Evolutionary conservation across 1,140 invertebrate genomes (phyloP), one percentile per base, ranked within the genome.

Genomic region (Acyrthosiphon pisum): DNA sequence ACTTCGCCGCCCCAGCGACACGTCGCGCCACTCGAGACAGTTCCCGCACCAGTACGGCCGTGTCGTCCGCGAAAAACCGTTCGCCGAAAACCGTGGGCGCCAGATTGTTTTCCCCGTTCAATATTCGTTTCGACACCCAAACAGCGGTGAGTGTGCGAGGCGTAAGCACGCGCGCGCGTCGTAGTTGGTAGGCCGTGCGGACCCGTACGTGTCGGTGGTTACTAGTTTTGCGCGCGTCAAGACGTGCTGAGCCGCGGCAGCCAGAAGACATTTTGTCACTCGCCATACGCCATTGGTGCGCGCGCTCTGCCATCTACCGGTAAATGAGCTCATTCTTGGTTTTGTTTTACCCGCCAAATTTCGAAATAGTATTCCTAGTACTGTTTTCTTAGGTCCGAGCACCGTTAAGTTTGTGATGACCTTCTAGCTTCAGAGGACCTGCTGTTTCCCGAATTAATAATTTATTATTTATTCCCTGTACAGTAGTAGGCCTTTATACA

Each of bases 161-260:
- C 60, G 30, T n/a, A 6, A 35, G 18, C 60, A 44, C 56, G 53
- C 20, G 53, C 20, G n/a, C 26, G 41, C 37, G 35, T 90, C 35
- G 35, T 9, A 6, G 7, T 68, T 26, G 8, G 14, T 60, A 26
- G 53, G 35, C 53, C 89, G 89, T 68, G 37, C 37, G 41, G 37
- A 41, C 37, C 88, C 35, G 88, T 90, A 90, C 89, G 89, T 90
- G 44, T 68, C 53, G 88, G 50, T 89, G 35, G n/a, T 90, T 90
- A 90, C 89, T 90, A 90, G 53, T 68, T 90, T 90, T 60, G 89
- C 89, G 37, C 89, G 53, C 89, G 53, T 90, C 53, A 20, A 26
- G 41, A 41, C 41, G 22, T 35, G 88, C 35, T 76, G 60, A 18
- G 35, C 53, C 53, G n/a, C 30, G 23, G 89, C 2, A 14, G 37